Percentiles rank a stretch among this genome's conserved stretches.
These are phyloP conservation scores for Aphelenchoides avenae DNA, from an alignment of 1,140 invertebrate species.

Conservation along the genomic window DNA sequence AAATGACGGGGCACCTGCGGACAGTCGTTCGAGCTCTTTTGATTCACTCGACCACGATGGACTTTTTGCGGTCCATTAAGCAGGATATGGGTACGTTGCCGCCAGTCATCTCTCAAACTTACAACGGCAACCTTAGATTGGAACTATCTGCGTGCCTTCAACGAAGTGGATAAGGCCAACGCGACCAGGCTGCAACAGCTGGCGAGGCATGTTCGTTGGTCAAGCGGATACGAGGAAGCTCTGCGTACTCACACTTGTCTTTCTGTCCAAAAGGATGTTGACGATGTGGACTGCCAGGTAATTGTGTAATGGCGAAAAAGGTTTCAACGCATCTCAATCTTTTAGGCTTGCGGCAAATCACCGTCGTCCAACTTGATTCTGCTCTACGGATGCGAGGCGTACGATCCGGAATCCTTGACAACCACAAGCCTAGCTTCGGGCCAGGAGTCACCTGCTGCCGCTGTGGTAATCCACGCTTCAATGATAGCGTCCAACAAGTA, in stretches of 20 bases:
- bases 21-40: slow-evolving; percentile 13
- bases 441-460: background rate
- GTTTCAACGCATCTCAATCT: background rate
- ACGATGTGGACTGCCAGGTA: slow-evolving; percentile 14
- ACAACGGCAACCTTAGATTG: slow-evolving; percentile 14
- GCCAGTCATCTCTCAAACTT: background rate
- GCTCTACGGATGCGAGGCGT: slow-evolving; percentile 12
- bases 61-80: slow-evolving; percentile 21
- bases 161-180: slow-evolving; percentile 26
- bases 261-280: slow-evolving; percentile 9
- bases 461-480: background rate
- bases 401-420: slow-evolving; percentile 14
- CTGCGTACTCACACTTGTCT: background rate
- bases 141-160: slow-evolving; percentile 24
- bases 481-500: too few relatives aligned
- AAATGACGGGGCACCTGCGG: slow-evolving; percentile 3
- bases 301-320: background rate
- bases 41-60: slow-evolving; percentile 12
- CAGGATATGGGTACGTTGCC: slow-evolving; percentile 16
- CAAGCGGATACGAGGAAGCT: slow-evolving; percentile 1
- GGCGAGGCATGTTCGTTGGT: background rate
- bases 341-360: slow-evolving; percentile 13
- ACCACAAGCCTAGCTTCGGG: background rate
- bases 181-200: background rate
- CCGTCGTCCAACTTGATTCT: slow-evolving; percentile 5